Base-by-base conservation (phyloP, 2,113 vertebrate genomes). In the Otolemur garnettii region DNA sequence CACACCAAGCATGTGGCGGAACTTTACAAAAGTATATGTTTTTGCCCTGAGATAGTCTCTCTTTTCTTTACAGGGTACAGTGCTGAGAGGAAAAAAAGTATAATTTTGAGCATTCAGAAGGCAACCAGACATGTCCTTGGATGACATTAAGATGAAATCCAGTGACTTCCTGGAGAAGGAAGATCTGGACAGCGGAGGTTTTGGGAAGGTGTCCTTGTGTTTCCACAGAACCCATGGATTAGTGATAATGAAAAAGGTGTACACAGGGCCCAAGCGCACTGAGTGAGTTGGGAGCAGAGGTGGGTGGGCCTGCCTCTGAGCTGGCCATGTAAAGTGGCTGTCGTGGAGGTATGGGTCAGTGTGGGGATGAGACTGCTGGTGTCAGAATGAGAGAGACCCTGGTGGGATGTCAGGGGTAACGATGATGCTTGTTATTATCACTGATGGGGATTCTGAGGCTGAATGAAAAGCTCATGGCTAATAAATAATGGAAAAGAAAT, bases 201-300 rank as follows among this genome's bases (percentile, higher is more conserved):
- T 99, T 55, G 99, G 99, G 50, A 98, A 99, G 11, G 99, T 99
- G 83, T 99, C 98, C 62, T 97, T 99, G 90, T 99, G 99, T 82
- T 98, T 98, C 45, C 99, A 99, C 95, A 99, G 97, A 81, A 99
- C 95, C 14, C 97, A 99, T 19, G 99, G 99, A 18, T 98, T 99
- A 0, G 99, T 99, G 96, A 99, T 99, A 45, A 87, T 99, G 96
- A 99, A 99, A 98, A 99, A 98, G 0, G 98, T 99, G 30, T 99
- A 99, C 71, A 99, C 99, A 0, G 99, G 99, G 75, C 98, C 98
- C 10, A 98, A 98, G 21, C 98, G 99, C 21, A 98, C 82, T 1
- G 99, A 99, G 99, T 99, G 98, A 99, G 99, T 99, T 35, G 14
- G 62, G 82, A 71, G 89, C 94, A 86, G 95, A 0, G 62, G 26